Evolutionary conservation across 2,113 vertebrate species (phyloP), one percentile per base, ranked within the genome.

Genomic region (Calyptommatus sinebrachiatus): DNA sequence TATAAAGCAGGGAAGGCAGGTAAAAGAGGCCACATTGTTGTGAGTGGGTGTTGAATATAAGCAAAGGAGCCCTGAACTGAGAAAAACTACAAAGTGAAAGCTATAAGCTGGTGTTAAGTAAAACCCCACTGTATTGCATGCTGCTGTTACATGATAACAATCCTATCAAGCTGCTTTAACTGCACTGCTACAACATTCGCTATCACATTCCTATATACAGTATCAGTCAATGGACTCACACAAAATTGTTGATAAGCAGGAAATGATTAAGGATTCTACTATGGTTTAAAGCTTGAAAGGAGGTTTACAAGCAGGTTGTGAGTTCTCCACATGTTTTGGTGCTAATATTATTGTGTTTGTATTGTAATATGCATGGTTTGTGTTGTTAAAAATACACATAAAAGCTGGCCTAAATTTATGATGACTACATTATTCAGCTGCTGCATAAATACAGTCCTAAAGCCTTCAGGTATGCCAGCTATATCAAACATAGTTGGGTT

Each of bases 381-480:
- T 83, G 77, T 28, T 72, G 60, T 76, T 76, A 46, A 78, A 31
- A 41, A 22, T n/a, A 65, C 12, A 75, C 41, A 85, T 70, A 80
- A 83, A 86, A 67, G 68, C 67, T 83, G 88, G 71, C 72, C 78
- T 87, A 83, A 85, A 80, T 61, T 83, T 83, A 80, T 90, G 82
- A 88, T 86, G 89, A 87, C 77, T 83, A 48, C 82, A 78, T 87
- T 88, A 90, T 85, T 88, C 78, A 75, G 31, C 84, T 86, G 87
- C 21, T 85, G 80, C 63, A 89, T 85, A 87, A 86, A 78, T 90
- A 86, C 89, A 80, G 90, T 92, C 87, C 71, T 69, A 78, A 92
- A 84, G 76, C 88, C 89, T 89, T 89, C 69, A 57, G 87, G 87
- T 77, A 77, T 80, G 80, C 85, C 62, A 71, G 76, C n/a, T 68